A percentile compares a stretch with the other conserved stretches of the same genome.
These are phyloP conservation scores for Oceanodroma tethys DNA, from an alignment of 2,113 vertebrate species.

Conservation along the genomic window DNA sequence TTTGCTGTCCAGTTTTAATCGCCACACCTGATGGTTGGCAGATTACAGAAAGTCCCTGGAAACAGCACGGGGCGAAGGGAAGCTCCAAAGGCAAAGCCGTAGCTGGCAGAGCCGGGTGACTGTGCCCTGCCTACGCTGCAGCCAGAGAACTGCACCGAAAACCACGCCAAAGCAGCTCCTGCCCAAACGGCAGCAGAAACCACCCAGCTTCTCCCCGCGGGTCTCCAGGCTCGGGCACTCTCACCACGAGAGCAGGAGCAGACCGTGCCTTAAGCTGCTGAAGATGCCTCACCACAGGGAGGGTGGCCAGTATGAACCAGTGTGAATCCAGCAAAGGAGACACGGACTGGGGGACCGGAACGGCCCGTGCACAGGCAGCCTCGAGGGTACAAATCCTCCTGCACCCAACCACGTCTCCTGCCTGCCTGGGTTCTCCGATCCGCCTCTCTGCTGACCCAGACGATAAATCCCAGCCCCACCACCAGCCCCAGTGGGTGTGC, in stretches of 20 bases:
- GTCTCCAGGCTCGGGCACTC: not conserved
- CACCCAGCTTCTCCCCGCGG: rapidly evolving
- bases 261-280: not conserved
- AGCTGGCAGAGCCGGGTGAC: too few relatives aligned
- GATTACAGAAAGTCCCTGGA: not conserved
- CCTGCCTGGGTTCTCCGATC: rapidly evolving
- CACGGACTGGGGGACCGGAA: too few relatives aligned
- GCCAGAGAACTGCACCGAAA: not conserved
- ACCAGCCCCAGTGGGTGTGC: not conserved
- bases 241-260: not conserved
- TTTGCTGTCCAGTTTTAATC: not conserved
- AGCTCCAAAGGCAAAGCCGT: not conserved
- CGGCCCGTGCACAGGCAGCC: rapidly evolving
- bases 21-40: not conserved
- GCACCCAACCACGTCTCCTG: rapidly evolving
- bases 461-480: not conserved
- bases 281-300: not conserved
- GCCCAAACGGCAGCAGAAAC: not conserved
- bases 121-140: not conserved
- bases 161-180: rapidly evolving
- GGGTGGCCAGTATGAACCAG: not conserved
- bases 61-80: not conserved
- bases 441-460: not conserved
- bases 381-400: rapidly evolving
- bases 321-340: not conserved